phyloP scores from a whole-genome alignment of 2,113 vertebrate species.

The Colistium nudipinnis region DNA sequence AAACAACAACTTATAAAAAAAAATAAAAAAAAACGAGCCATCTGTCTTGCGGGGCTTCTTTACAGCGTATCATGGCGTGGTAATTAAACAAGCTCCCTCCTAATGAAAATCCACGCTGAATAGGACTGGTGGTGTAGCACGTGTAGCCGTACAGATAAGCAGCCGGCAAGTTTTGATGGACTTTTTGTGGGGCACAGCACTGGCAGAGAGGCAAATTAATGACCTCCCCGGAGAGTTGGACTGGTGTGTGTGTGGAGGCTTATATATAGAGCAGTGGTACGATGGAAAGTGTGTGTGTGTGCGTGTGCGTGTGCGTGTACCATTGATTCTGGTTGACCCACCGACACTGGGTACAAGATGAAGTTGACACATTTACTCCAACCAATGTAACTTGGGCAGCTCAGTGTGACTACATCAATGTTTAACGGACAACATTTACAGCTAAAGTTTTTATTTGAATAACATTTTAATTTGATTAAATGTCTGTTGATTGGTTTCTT shows the following conservation, averaged over 20 bases:
- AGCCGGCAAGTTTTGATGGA: constrained; percentile 66
- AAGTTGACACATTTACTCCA: not conserved
- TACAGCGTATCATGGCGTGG: constrained; percentile 32
- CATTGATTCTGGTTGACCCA: constrained; percentile 53
- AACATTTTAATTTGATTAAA: no score
- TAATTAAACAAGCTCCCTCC: constrained; percentile 53
- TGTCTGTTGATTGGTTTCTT: no score
- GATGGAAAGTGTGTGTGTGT: constrained; percentile 60
- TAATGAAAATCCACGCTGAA: constrained; percentile 45
- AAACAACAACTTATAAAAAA: no score
- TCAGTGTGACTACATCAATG: no score
- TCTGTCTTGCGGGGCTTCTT: constrained; percentile 30
- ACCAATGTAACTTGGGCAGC: no score
- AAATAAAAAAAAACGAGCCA: constrained; percentile 33
- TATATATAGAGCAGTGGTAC: constrained; percentile 73
- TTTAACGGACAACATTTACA: no score
- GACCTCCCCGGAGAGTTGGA: constrained; percentile 66
- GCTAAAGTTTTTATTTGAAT: no score
- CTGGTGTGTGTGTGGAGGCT: constrained; percentile 62
- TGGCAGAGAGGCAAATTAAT: constrained; percentile 77
- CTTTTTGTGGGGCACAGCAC: constrained; percentile 72
- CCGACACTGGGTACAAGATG: constrained; percentile 18
- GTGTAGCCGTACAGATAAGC: constrained; percentile 59
- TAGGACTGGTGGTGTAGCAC: constrained; percentile 45
- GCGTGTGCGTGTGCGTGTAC: constrained; percentile 53